A percentile compares a stretch with the other conserved stretches of the same genome.
Evolutionary conservation across 2,888 invertebrate species (phyloP).

Genomic region (Schizotus pectinicornis): DNA sequence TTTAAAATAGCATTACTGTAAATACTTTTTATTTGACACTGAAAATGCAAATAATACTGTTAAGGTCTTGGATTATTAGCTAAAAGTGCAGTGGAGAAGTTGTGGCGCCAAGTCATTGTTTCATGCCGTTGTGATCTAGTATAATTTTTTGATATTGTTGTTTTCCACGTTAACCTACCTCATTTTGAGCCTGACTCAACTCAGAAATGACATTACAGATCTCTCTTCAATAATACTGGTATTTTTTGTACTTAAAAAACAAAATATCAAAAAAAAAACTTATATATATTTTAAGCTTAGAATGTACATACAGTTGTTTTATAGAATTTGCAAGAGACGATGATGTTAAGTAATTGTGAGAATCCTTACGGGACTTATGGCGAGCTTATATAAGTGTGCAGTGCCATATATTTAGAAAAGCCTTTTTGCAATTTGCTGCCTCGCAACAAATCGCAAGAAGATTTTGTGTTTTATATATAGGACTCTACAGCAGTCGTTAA

Average conservation of each 20-base stretch:
- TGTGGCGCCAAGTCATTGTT: conserved; percentile 16
- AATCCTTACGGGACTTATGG: conserved; percentile 48
- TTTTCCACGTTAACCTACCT: conserved; percentile 48
- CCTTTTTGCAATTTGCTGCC: conserved; percentile 33
- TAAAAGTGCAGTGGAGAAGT: conserved; percentile 12
- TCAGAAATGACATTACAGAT: conserved; percentile 41
- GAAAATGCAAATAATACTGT: conserved; percentile 42
- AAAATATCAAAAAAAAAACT: conserved; percentile 44
- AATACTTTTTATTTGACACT: conserved; percentile 39
- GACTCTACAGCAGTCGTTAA: conserved; percentile 53
- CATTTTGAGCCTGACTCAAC: conserved; percentile 40
- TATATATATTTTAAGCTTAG: conserved; percentile 42
- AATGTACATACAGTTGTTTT: conserved; percentile 46
- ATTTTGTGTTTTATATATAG: conserved; percentile 37
- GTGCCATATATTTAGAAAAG: conserved; percentile 50
- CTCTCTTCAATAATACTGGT: conserved; percentile 49
- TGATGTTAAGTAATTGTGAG: conserved; percentile 37
- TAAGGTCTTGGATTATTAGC: conserved; percentile 22
- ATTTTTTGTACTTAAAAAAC: conserved; percentile 51
- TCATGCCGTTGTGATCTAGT: conserved; percentile 41
- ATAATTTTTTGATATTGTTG: conserved; percentile 47
- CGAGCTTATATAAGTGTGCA: conserved; percentile 53
- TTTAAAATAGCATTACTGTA: conserved; percentile 37
- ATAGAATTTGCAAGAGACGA: conserved; percentile 41
- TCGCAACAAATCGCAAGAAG: conserved; percentile 29